Base-by-base conservation (phyloP, 2,113 vertebrate genomes). In the Callaeas wilsoni region DNA sequence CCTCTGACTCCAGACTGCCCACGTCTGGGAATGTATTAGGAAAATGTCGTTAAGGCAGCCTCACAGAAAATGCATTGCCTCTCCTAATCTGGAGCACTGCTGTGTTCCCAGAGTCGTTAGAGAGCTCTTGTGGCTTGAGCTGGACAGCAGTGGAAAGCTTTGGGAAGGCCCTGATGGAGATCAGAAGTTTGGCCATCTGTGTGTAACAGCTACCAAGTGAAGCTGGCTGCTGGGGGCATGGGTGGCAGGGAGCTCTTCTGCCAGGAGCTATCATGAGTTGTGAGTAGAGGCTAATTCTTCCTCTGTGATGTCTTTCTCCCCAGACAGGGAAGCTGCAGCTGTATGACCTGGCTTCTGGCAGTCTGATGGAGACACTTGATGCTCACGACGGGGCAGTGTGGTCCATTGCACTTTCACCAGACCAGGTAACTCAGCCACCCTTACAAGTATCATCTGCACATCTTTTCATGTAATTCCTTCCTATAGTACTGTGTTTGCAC, bases 311-410 rank as follows among this genome's bases (percentile, higher is more conserved):
- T 47, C 23, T 83, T 55, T 96, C 59, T 94, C 42, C 50, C 44
- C 94, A 99, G 99, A 98, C 97, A 10, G 99, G 99, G 50, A 99
- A 99, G 92, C 97, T 99, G 80, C 99, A 99, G 98, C 98, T 99
- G 37, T 99, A 98, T 95, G 99, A 99, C 86, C 85, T 99, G 97
- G 98, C 99, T 25, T 99, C 99, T 18, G 99, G 99, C 80, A 98
- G 89, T 85, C 97, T 99, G 55, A 81, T 99, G 74, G 99, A 99
- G 96, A 97, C 98, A 0, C 46, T 98, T 13, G 94, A 98, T 4
- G 99, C 99, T 46, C 99, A 99, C 0, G 57, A 97, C 0, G 99
- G 99, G 52, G 98, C 99, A 1, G 57, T 99, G 89, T 99, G 99
- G 99, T 99, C 99, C 81, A 95, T 99, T 84, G 98, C 98, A 65